These are phyloP conservation scores for Malachius bipustulatus DNA, from an alignment of 2,888 invertebrate species.

Conservation along the genomic window DNA sequence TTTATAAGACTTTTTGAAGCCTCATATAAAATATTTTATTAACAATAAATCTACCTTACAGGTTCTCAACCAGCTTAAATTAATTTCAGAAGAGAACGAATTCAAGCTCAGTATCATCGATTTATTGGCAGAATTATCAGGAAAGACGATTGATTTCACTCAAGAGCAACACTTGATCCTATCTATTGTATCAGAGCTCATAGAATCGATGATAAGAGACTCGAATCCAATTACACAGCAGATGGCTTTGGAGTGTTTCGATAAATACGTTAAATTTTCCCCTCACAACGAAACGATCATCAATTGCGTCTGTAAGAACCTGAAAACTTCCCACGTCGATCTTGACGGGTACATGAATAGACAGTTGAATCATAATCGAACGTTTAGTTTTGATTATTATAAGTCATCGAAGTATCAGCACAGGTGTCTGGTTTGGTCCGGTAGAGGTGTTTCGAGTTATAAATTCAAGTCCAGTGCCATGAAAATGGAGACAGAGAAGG, in stretches of 20 bases:
- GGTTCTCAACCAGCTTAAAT: slow-evolving; percentile 19
- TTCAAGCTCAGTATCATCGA: slow-evolving; percentile 12
- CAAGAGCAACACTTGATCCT: neutral
- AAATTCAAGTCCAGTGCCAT: no score
- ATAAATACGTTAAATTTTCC: neutral
- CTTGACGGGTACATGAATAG: no score
- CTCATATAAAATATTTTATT: no score
- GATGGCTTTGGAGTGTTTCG: neutral
- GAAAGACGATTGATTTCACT: neutral
- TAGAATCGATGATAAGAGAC: neutral
- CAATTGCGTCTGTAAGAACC: neutral
- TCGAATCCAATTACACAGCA: neutral
- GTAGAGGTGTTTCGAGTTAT: no score
- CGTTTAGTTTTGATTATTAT: no score
- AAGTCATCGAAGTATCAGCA: no score
- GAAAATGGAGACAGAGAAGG: no score
- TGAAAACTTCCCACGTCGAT: no score
- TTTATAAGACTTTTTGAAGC: neutral
- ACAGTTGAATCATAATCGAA: no score
- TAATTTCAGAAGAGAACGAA: slow-evolving; percentile 11
- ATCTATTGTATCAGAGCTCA: neutral
- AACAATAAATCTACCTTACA: slow-evolving; percentile 15
- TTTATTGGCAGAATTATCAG: neutral
- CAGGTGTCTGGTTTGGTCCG: no score
- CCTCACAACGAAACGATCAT: neutral